Conservation (phyloP, 2,113 vertebrate genomes). For the Ahaetulla prasina region DNA sequence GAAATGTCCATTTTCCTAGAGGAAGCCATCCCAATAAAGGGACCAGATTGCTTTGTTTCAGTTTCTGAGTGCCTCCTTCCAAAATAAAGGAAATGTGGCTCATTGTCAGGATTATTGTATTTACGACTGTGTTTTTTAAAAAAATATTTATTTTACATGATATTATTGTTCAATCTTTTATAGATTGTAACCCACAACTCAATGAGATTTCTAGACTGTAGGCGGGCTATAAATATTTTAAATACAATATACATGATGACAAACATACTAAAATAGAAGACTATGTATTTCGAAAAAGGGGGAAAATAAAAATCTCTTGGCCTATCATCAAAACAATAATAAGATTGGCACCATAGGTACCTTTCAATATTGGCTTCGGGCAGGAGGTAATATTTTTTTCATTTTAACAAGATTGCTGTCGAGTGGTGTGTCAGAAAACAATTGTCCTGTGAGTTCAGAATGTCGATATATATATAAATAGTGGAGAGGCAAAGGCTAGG, state of each 20-base stretch:
- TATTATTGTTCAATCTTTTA: neutral
- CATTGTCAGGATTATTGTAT: neutral
- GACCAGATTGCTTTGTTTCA: neutral
- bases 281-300: neutral
- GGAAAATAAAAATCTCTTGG: neutral
- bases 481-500: neutral
- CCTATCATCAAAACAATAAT: neutral
- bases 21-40: neutral
- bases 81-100: neutral
- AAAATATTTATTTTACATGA: neutral
- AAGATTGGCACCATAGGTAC: neutral
- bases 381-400: constrained; percentile 26
- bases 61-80: neutral
- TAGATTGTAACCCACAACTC: neutral
- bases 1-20: neutral
- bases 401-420: neutral
- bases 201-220: neutral
- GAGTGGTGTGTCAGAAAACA: neutral
- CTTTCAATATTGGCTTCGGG: neutral
- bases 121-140: neutral
- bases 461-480: neutral
- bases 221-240: neutral
- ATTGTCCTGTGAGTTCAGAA: neutral
- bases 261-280: neutral
- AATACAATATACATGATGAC: neutral